Conservation (phyloP, 1,140 invertebrate genomes). For the Sminthurinus signatus region DNA sequence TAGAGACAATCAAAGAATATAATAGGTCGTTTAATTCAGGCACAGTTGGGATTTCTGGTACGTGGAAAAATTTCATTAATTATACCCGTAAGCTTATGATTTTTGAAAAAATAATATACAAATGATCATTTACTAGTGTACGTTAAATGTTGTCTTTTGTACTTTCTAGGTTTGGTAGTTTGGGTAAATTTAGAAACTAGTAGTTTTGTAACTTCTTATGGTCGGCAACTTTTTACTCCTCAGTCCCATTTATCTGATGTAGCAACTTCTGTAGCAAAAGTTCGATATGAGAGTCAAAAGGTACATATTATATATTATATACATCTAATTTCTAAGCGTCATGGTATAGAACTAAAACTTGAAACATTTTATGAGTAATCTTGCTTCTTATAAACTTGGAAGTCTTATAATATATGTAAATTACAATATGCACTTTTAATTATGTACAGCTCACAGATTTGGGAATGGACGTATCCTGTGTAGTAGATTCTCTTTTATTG, state of each 20-base stretch:
- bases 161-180: no score
- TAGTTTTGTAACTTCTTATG: constrained; percentile 68
- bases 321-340: neutral
- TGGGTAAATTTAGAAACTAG: constrained; percentile 69
- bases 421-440: constrained; percentile 5
- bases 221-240: constrained; percentile 87
- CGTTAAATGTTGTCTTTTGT: no score
- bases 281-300: constrained; percentile 67
- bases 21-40: constrained; percentile 67
- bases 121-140: neutral
- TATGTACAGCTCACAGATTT: constrained; percentile 56
- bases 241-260: constrained; percentile 75
- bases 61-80: constrained; percentile 11
- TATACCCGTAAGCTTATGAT: neutral
- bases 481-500: constrained; percentile 70
- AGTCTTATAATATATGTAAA: neutral
- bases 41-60: constrained; percentile 65
- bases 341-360: neutral
- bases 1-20: constrained; percentile 81
- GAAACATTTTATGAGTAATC: neutral
- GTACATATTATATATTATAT: constrained; percentile 47
- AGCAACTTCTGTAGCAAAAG: constrained; percentile 75
- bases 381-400: neutral
- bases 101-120: neutral
- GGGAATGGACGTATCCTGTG: constrained; percentile 75